phyloP scores from a whole-genome alignment of 2,888 invertebrate genomes.

The Euzetes globulus region DNA sequence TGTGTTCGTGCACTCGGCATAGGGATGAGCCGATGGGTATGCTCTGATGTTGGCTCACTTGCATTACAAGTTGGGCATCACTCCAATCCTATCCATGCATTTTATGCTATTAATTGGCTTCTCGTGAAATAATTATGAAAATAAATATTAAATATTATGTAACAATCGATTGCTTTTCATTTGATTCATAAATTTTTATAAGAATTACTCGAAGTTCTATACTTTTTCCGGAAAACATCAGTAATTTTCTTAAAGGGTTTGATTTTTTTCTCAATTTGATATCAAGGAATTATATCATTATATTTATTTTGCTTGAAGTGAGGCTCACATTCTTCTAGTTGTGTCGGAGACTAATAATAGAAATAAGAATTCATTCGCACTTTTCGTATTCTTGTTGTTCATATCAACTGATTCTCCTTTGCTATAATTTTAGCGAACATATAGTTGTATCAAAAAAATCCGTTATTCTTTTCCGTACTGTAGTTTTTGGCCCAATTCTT shows the following conservation, averaged over 20 bases:
- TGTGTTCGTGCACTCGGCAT: not conserved
- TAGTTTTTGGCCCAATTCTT: not conserved
- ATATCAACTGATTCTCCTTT: not conserved
- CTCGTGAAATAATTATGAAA: not conserved
- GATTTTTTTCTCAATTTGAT: not conserved
- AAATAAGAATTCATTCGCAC: not conserved
- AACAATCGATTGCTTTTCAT: not conserved
- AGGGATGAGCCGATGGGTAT: not conserved
- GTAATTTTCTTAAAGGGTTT: too few relatives aligned
- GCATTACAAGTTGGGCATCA: not conserved
- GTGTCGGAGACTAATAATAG: not conserved
- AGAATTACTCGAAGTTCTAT: not conserved
- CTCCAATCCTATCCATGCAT: slow-evolving; percentile 3
- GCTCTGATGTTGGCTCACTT: not conserved
- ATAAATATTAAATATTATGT: not conserved
- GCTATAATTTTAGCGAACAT: not conserved
- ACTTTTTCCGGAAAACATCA: too few relatives aligned
- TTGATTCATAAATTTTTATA: not conserved
- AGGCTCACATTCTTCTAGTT: not conserved
- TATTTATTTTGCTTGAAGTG: not conserved
- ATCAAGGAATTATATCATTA: not conserved
- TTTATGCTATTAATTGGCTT: not conserved
- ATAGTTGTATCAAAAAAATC: slow-evolving; percentile 19
- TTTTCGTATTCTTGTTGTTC: not conserved
- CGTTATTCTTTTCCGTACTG: not conserved